Base-by-base conservation (phyloP, 2,888 invertebrate genomes). In the Atethmia centrago region DNA sequence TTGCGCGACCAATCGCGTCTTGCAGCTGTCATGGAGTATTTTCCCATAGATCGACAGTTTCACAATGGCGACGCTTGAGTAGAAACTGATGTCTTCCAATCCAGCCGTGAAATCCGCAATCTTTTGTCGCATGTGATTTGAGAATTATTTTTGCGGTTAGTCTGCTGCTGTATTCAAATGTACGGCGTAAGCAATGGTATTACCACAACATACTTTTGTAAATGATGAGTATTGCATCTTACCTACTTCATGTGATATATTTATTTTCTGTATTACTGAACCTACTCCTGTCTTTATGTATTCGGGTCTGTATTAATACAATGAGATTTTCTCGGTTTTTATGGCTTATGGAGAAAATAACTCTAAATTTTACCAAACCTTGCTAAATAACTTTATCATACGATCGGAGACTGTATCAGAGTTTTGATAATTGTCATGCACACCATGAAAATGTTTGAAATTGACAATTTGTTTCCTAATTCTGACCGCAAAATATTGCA, bases 11-110 rank as follows among this genome's bases (percentile, higher is more conserved):
- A 90, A 90, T 88, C 84, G 79, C 83, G 82, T 84, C 86, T 88
- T 79, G 85, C 88, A 83, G 82, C 85, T 77, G 85, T 83, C 83
- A 89, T 89, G 80, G 87, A 74, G 75, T 80, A 87, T 89, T 90
- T 86, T 90, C 90, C 88, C 89, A 90, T 89, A 82, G 73, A 84
- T 83, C 70, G 80, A 62, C 75, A 82, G 78, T 90, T 90, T 88
- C 91, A 81, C 84, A 90, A 91, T 83, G 59, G 68, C 68, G 36
- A 55, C 82, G 86, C 80, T 82, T 81, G 79, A 85, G 77, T 85
- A 81, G 80, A 82, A 84, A 79, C 77, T 85, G 85, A 86, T 88
- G 86, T 80, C 82, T 70, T 77, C 59, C 45, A 77, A 85, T 84
- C 76, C 65, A 76, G 62, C 79, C 83, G 78, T 83, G 80, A 85